Conservation (phyloP, 2,797 vertebrate species). For the Gymnothorax javanicus region DNA sequence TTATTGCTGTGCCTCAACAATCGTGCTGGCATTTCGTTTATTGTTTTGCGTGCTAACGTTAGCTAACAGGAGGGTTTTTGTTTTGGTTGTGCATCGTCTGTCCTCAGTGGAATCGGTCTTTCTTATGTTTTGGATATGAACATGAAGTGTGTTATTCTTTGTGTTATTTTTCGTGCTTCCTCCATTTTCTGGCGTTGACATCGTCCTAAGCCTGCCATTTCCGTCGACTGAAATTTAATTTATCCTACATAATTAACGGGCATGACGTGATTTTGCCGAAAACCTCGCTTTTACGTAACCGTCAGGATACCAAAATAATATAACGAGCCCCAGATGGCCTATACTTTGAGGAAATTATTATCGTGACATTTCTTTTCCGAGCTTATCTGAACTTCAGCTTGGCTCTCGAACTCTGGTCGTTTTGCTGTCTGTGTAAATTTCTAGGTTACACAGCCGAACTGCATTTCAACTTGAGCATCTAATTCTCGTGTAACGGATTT, state of each 20-base stretch:
- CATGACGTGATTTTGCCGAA: background rate
- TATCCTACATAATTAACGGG: background rate
- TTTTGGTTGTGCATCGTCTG: background rate
- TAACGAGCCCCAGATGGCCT: background rate
- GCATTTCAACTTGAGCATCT: no score
- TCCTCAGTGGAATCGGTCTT: background rate
- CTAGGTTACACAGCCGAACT: no score
- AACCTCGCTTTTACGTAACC: background rate
- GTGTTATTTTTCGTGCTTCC: background rate
- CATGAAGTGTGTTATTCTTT: background rate
- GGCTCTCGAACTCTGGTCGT: background rate
- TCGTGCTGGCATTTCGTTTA: background rate
- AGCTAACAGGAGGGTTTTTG: background rate
- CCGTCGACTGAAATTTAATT: background rate
- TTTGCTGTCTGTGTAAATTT: no score
- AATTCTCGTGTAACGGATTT: no score
- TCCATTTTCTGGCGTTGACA: background rate
- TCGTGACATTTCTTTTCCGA: background rate
- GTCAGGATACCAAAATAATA: background rate
- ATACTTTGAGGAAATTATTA: background rate
- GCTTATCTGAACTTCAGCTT: background rate
- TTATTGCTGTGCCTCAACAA: background rate
- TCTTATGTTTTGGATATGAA: background rate
- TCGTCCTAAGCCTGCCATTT: background rate
- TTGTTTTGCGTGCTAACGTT: background rate